Evolutionary conservation across 2,113 vertebrate genomes (phyloP).

Genomic region (Rhinoptilus africanus): DNA sequence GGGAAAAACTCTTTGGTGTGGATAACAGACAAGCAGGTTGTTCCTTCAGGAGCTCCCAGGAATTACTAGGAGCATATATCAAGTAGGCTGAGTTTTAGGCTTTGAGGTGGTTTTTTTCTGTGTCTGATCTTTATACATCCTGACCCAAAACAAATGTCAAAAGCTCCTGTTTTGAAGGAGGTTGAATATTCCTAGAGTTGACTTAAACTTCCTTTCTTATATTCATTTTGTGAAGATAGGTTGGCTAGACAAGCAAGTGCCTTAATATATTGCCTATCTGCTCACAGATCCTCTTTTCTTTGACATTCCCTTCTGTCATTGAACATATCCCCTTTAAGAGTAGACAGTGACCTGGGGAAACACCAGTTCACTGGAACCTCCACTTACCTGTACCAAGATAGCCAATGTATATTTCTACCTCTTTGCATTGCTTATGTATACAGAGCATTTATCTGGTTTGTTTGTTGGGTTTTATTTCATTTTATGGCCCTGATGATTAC

Average conservation of each 20-base stretch:
- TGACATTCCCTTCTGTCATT: neutral
- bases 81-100: neutral
- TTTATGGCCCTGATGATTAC: neutral
- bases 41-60: neutral
- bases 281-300: neutral
- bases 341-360: neutral
- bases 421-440: neutral
- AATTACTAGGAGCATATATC: neutral
- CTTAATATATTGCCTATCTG: neutral
- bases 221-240: neutral
- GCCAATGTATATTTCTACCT: neutral
- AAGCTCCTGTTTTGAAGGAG: neutral
- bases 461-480: neutral
- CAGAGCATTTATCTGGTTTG: neutral
- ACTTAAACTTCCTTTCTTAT: neutral
- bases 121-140: neutral
- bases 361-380: neutral
- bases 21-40: neutral
- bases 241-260: neutral
- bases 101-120: rapidly evolving
- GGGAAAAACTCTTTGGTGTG: neutral
- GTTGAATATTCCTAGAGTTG: neutral
- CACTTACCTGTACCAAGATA: neutral
- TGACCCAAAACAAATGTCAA: neutral
- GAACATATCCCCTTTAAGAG: neutral